phyloP scores from a whole-genome alignment of 1,140 invertebrate genomes.

The Octopus sinensis region DNA sequence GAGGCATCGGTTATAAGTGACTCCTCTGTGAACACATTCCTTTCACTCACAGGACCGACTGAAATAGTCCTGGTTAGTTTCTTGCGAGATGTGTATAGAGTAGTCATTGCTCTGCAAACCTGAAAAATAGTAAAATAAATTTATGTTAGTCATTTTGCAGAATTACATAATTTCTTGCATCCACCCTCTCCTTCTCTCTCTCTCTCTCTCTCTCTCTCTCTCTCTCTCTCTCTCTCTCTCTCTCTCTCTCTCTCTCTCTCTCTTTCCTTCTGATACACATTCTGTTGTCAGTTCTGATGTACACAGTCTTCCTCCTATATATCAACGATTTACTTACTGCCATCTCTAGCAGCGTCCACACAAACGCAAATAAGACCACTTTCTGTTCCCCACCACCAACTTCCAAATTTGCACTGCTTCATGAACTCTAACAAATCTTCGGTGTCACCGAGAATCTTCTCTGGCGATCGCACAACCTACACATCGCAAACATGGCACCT shows the following conservation, averaged over 20 bases:
- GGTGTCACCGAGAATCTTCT: background rate
- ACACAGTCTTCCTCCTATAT: too few relatives aligned
- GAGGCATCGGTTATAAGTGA: background rate
- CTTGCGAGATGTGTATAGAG: background rate
- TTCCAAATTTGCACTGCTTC: too few relatives aligned
- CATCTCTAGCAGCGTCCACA: too few relatives aligned
- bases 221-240: conserved; percentile 2
- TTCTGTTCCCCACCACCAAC: too few relatives aligned
- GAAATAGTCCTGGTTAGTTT: background rate
- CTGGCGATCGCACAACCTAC: background rate
- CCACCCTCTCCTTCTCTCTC: background rate
- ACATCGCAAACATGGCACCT: background rate
- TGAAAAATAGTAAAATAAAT: background rate
- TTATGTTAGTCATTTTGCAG: background rate
- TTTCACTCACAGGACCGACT: background rate
- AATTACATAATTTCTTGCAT: background rate
- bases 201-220: conserved; percentile 2
- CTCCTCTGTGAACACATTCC: background rate
- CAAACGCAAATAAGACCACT: too few relatives aligned
- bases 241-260: background rate
- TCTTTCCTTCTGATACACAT: background rate
- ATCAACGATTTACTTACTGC: too few relatives aligned
- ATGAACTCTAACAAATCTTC: background rate
- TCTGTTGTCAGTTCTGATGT: too few relatives aligned
- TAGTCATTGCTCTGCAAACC: background rate